Conservation (phyloP, 2,113 vertebrate genomes). For the Taxidea taxus region DNA sequence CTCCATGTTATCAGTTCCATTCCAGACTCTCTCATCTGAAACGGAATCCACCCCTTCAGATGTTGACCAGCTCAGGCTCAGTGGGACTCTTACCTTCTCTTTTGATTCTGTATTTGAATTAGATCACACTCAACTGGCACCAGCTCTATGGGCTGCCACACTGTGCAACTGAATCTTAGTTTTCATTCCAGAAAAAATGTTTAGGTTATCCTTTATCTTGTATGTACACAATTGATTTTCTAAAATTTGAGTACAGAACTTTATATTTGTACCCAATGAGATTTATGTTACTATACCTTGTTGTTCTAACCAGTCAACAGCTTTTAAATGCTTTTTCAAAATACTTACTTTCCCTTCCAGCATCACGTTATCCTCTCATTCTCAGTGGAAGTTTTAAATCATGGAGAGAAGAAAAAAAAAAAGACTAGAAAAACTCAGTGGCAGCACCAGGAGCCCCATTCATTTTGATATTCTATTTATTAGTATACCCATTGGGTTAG, state of each 20-base stretch:
- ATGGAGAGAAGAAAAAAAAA: not conserved
- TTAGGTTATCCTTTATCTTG: not conserved
- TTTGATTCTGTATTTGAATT: conserved; percentile 11
- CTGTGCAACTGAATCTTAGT: not conserved
- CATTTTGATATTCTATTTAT: not conserved
- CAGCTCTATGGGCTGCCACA: not conserved
- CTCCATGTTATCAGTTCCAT: not conserved
- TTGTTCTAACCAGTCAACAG: not conserved
- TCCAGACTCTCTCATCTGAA: not conserved
- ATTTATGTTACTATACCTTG: not conserved
- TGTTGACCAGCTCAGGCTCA: not conserved
- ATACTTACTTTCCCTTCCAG: not conserved
- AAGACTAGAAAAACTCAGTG: not conserved
- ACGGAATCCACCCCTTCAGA: not conserved
- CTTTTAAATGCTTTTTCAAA: not conserved
- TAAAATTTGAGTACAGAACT: not conserved
- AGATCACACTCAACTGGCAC: not conserved
- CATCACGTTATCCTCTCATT: not conserved
- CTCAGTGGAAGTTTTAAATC: not conserved
- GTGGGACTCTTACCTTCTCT: not conserved
- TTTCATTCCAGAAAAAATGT: not conserved
- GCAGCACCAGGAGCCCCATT: not conserved
- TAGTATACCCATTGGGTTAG: not conserved
- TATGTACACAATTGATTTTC: not conserved
- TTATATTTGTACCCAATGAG: not conserved